phyloP scores from a whole-genome alignment of 2,113 vertebrate genomes.

The Brachyhypopomus gauderio region DNA sequence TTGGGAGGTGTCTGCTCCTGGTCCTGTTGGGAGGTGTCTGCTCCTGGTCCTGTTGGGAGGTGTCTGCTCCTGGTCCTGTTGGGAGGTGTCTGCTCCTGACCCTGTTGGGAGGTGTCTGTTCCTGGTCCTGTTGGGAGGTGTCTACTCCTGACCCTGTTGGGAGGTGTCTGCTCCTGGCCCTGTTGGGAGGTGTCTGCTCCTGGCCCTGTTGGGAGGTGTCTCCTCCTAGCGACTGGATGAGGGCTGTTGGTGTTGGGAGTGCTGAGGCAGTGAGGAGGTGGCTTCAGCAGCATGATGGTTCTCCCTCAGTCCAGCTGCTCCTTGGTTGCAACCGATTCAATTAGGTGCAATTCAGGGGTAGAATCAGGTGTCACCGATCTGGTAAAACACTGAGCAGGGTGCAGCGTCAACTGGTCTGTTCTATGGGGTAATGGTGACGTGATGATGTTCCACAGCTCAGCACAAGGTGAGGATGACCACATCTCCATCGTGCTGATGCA shows the following conservation, averaged over 20 bases:
- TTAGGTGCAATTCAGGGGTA: neutral
- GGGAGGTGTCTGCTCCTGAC: no score
- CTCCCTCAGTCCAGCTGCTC: neutral
- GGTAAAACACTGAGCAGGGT: no score
- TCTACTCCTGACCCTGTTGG: neutral
- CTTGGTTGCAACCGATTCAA: neutral
- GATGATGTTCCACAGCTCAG: neutral
- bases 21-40: neutral
- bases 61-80: no score
- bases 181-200: no score
- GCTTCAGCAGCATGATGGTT: no score
- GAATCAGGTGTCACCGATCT: neutral
- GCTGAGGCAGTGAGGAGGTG: no score
- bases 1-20: neutral
- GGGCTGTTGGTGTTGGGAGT: conserved; percentile 66
- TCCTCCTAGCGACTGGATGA: no score
- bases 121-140: no score
- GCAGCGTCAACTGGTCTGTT: neutral
- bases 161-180: no score
- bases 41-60: no score
- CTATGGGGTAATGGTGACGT: neutral
- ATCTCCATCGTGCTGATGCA: neutral
- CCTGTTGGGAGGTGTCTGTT: no score
- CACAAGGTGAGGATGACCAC: neutral
- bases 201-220: no score